A percentile compares a stretch with the other conserved stretches of the same genome.
Evolutionary conservation across 2,113 vertebrate genomes (phyloP).

Genomic region (Eleginops maclovinus): DNA sequence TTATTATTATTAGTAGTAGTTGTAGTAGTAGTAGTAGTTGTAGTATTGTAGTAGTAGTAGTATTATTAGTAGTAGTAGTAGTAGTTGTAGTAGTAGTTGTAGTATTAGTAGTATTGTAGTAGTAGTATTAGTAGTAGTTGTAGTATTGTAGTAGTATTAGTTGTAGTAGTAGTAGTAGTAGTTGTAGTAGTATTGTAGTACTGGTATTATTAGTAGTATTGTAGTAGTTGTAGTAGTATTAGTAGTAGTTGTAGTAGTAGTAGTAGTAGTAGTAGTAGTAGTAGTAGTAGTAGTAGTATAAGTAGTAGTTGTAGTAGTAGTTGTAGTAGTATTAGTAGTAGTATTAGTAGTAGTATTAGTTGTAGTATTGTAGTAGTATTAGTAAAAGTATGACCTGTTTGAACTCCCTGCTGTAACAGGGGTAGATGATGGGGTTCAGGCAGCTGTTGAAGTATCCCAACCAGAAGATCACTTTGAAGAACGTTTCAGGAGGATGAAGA

Average conservation of each 20-base stretch:
- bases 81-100: too few relatives aligned
- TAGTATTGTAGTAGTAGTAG: not conserved
- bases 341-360: not conserved
- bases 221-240: not conserved
- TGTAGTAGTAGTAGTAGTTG: not conserved
- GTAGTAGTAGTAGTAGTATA: conserved; percentile 66
- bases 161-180: not conserved
- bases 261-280: not conserved
- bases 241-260: not conserved
- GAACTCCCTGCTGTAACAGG: conserved; percentile 77
- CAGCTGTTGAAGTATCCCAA: conserved; percentile 80
- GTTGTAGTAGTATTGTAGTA: not conserved
- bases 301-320: not conserved
- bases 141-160: not conserved
- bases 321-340: not conserved
- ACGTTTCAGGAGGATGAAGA: conserved; percentile 66
- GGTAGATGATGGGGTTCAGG: conserved; percentile 77
- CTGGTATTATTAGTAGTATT: not conserved
- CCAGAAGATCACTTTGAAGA: conserved; percentile 76
- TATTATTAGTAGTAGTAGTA: not conserved
- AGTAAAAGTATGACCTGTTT: conserved; percentile 60
- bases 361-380: not conserved
- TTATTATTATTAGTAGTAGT: not conserved
- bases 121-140: too few relatives aligned
- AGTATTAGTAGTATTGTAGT: not conserved